Conservation (phyloP, 2,888 invertebrate species). For the Nebria brevicollis region DNA sequence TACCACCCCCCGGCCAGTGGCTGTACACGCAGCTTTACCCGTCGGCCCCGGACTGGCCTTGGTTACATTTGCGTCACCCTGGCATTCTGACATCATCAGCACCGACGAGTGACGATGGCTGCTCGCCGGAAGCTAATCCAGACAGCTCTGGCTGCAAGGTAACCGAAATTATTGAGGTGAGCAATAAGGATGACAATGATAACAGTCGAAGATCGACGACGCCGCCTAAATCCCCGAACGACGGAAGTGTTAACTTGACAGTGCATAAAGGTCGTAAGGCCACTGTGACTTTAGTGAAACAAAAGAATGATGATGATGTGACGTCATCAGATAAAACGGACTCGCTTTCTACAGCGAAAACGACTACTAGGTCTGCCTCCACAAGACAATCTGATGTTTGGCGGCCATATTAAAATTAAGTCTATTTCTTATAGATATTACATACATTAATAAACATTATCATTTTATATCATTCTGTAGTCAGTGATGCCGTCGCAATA, state of each 20-base stretch:
- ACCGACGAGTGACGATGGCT: constrained; percentile 26
- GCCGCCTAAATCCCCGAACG: constrained; percentile 48
- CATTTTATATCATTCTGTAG: neutral
- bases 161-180: constrained; percentile 47
- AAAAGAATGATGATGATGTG: constrained; percentile 60
- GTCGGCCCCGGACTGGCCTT: constrained; percentile 77
- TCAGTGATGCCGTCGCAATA: constrained; percentile 19
- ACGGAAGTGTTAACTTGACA: constrained; percentile 60
- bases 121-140: constrained; percentile 54
- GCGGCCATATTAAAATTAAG: constrained; percentile 73
- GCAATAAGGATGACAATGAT: constrained; percentile 54
- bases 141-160: constrained; percentile 52
- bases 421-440: neutral
- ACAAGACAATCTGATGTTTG: constrained; percentile 76
- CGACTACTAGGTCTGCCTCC: constrained; percentile 60
- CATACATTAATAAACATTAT: neutral
- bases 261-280: constrained; percentile 58
- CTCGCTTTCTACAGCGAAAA: constrained; percentile 55
- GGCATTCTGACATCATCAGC: constrained; percentile 49
- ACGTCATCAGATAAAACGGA: constrained; percentile 57
- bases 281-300: constrained; percentile 59
- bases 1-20: constrained; percentile 83
- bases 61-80: constrained; percentile 68
- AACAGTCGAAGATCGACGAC: constrained; percentile 31
- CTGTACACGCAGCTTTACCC: constrained; percentile 81